Base-by-base conservation (phyloP, 2,797 vertebrate species). In the Sebastes nivosus region DNA sequence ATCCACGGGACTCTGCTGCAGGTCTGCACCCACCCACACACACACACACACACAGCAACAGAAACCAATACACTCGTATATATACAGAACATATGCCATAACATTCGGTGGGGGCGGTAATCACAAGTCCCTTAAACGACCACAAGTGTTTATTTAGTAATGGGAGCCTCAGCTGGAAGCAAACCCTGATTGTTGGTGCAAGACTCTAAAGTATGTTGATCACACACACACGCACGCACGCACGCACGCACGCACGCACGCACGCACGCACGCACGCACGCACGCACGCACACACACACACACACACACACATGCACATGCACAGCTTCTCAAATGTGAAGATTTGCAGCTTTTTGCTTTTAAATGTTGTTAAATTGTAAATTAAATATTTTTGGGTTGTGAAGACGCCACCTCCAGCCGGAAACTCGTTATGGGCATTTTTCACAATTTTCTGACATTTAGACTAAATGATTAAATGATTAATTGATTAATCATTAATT, bases 1-100 rank as follows among this genome's bases (percentile, higher is more conserved):
- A 90, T 98, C 70, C 98, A 99, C 12, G 98, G 98, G 77, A 96
- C 96, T 0, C 95, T 99, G 18, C 93, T 99, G 67, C 98, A 99
- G 95, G 98, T 99, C 81, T 91, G 94, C 79, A 54, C 25, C 38
- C 58, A 52, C 77, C 8, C 36, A 38, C 34, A 12, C 34, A 36
- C 79, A 52, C 24, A 12, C 58, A 50, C 77, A 14, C 85, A 52
- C 73, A 63, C 52, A 2, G 22, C 70, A 59, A 59, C 58, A 70
- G 24, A 57, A 67, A 72, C 63, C 71, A 67, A 14, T 36, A 14
- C 67, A 64, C 59, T 64, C 58, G 55, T 63, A 67, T 66, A 67
- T 63, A 71, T 20, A 77, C 67, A 84, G 25, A 24, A 58, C 77
- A n/a, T 36, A 64, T 61, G 22, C 27, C 18, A 16, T 24, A 50